phyloP scores from a whole-genome alignment of 2,797 vertebrate genomes.

The Clarias fuscus region DNA sequence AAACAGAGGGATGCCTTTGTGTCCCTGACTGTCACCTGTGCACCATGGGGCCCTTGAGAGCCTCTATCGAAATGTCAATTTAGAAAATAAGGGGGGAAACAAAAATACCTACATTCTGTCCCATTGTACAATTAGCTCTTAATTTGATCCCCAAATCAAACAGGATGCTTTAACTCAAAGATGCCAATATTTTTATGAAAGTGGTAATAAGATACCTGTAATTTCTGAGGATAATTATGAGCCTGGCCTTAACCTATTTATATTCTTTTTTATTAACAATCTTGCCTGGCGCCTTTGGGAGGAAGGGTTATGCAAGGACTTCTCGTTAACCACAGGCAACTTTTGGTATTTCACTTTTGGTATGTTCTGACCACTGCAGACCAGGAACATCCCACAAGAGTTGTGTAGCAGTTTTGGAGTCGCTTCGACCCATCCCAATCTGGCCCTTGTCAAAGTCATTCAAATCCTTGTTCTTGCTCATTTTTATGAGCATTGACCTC shows the following conservation, averaged over 20 bases:
- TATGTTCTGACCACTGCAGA: too few species aligned
- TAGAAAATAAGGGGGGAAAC: conserved; percentile 17
- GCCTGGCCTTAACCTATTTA: neutral
- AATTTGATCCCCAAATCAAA: neutral
- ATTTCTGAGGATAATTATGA: neutral
- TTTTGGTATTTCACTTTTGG: too few species aligned
- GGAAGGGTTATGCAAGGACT: conserved; percentile 29
- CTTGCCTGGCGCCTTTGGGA: conserved; percentile 11
- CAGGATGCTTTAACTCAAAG: neutral
- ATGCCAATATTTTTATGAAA: neutral
- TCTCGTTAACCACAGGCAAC: conserved; percentile 24
- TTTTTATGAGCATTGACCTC: too few species aligned
- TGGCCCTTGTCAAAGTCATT: too few species aligned
- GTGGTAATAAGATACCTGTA: neutral
- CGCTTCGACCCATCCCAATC: too few species aligned
- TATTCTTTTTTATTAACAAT: neutral
- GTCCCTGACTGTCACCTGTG: conserved; percentile 53
- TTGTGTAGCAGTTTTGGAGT: too few species aligned
- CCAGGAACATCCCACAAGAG: too few species aligned
- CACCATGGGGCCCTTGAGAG: conserved; percentile 38
- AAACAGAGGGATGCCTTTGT: conserved; percentile 46
- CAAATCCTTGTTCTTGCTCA: too few species aligned
- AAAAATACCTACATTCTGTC: neutral
- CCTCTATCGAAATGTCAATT: conserved; percentile 32
- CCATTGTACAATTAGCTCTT: too few species aligned